Evolutionary conservation across 2,113 vertebrate species (phyloP).

Genomic region (Montifringilla adamsi): DNA sequence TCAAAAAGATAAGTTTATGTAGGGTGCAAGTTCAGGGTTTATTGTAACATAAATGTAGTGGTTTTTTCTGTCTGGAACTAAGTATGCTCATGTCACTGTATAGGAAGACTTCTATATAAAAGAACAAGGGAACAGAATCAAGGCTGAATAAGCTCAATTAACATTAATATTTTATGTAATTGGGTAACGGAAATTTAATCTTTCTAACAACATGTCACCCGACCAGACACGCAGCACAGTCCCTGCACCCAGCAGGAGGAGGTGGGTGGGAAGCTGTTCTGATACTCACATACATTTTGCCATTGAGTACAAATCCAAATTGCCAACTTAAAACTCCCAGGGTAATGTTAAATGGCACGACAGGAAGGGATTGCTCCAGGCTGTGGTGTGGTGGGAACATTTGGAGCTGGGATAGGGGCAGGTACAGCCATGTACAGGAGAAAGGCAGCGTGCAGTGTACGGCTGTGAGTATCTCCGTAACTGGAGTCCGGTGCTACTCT

Average conservation of each 20-base stretch:
- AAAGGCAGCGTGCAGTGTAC: not conserved
- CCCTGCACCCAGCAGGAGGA: not conserved
- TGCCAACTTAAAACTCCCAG: not conserved
- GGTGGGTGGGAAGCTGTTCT: not conserved
- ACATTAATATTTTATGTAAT: slow-evolving; percentile 61
- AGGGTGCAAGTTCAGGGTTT: not conserved
- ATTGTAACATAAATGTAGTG: not conserved
- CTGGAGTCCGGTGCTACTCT: not conserved
- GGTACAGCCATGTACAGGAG: not conserved
- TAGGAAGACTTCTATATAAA: not conserved
- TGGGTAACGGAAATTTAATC: slow-evolving; percentile 59
- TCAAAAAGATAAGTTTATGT: not conserved
- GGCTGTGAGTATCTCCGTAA: not conserved
- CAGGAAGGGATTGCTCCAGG: not conserved
- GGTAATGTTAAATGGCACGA: not conserved
- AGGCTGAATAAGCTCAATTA: slow-evolving; percentile 49
- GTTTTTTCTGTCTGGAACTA: fast-evolving
- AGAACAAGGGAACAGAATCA: slow-evolving; percentile 10
- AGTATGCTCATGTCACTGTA: not conserved
- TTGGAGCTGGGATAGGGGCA: not conserved
- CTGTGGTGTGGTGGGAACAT: fast-evolving
- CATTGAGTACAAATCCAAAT: not conserved
- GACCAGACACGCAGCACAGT: not conserved
- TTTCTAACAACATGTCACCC: slow-evolving; percentile 17
- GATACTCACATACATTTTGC: not conserved